Evolutionary conservation across 1,140 invertebrate species (phyloP).

Genomic region (Augochlora pura): DNA sequence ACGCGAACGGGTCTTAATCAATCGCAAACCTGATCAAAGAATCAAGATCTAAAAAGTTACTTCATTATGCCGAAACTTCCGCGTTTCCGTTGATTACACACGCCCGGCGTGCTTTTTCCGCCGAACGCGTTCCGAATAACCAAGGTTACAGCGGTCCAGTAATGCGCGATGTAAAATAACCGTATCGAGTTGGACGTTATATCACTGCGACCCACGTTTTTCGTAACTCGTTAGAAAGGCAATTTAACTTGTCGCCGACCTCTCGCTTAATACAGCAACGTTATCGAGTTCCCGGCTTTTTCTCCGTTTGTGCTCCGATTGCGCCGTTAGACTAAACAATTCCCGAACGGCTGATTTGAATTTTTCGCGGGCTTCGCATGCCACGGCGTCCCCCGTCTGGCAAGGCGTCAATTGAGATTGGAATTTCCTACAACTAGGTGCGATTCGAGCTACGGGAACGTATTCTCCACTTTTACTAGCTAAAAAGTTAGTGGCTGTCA

Average conservation of each 20-base stretch:
- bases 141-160: neutral
- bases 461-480: no score
- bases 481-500: no score
- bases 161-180: neutral
- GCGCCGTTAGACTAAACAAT: constrained; percentile 2
- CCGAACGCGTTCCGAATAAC: no score
- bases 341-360: neutral
- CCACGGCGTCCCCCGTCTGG: no score
- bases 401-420: no score
- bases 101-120: neutral
- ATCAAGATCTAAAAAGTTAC: neutral
- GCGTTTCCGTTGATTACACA: neutral
- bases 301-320: constrained; percentile 2
- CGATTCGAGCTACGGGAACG: no score
- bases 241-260: constrained; percentile 56
- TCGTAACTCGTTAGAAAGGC: constrained; percentile 62
- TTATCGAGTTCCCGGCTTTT: constrained; percentile 50
- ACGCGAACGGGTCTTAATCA: neutral
- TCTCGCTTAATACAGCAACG: constrained; percentile 43
- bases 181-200: constrained; percentile 21
- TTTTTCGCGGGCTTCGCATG: constrained; percentile 2
- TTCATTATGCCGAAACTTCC: neutral
- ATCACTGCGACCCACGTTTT: constrained; percentile 45
- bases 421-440: no score
- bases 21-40: neutral